Evolutionary conservation across 2,797 vertebrate species (phyloP).

Genomic region (Syngnathus acus): DNA sequence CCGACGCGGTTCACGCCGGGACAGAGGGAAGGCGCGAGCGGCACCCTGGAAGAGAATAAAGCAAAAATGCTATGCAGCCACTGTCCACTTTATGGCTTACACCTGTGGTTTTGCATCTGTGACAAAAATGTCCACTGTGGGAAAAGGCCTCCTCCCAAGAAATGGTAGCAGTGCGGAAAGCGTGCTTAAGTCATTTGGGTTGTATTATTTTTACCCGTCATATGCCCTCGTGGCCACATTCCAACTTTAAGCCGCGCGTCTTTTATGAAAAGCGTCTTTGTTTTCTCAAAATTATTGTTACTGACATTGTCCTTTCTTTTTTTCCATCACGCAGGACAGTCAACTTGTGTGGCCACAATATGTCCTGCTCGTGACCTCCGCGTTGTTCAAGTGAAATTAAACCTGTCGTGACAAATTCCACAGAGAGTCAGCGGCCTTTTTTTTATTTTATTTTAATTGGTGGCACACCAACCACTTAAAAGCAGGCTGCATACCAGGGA

Average conservation of each 20-base stretch:
- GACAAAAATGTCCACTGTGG: constrained; percentile 9
- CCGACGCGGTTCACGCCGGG: background rate
- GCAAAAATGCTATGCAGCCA: constrained; percentile 6
- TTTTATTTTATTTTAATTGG: constrained; percentile 3
- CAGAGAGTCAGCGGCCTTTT: background rate
- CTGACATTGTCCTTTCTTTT: constrained; percentile 6
- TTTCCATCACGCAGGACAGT: background rate
- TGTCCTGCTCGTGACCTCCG: constrained; percentile 3
- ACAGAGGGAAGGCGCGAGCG: background rate
- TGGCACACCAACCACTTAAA: constrained; percentile 6
- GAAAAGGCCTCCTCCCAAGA: constrained; percentile 9
- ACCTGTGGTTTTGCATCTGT: constrained; percentile 6
- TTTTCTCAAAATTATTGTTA: constrained; percentile 4
- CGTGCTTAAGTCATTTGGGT: background rate
- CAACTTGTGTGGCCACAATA: background rate
- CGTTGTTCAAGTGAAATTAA: background rate
- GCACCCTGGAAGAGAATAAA: constrained; percentile 1
- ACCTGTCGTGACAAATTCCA: constrained; percentile 1
- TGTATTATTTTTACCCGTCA: constrained; percentile 5
- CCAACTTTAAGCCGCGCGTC: constrained; percentile 2
- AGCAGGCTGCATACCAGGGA: background rate
- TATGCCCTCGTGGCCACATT: background rate
- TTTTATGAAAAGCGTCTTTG: constrained; percentile 1
- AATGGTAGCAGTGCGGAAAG: constrained; percentile 3
- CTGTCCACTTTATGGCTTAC: constrained; percentile 8